Conservation (phyloP, 2,113 vertebrate species). For the Ailuropoda melanoleuca region DNA sequence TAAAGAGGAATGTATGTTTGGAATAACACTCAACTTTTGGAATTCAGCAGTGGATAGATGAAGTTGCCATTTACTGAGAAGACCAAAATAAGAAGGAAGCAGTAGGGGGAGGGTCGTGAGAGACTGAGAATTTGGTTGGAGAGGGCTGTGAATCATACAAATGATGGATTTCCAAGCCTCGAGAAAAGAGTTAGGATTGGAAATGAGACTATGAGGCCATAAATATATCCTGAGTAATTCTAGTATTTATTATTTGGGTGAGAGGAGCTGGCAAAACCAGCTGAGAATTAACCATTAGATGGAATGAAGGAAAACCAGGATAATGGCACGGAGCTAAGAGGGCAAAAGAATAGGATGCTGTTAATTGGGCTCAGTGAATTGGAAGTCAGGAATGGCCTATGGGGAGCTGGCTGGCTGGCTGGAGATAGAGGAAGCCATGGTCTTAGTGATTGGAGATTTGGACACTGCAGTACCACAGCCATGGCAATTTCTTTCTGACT, state of each 20-base stretch:
- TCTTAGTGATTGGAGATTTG: neutral
- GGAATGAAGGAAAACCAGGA: neutral
- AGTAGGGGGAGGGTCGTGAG: fast-evolving
- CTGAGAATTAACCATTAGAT: neutral
- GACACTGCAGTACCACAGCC: neutral
- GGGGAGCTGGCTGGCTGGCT: neutral
- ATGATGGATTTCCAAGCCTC: neutral
- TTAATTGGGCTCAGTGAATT: neutral
- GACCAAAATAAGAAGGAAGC: neutral
- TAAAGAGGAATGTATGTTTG: neutral
- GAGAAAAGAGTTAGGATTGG: neutral
- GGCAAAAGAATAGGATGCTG: neutral
- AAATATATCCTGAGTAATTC: neutral
- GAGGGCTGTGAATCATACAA: neutral
- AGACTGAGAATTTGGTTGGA: neutral
- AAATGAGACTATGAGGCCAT: neutral
- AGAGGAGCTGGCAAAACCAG: neutral
- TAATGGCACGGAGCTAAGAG: neutral
- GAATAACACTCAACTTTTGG: neutral
- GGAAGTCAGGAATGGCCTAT: neutral
- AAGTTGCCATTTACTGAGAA: neutral
- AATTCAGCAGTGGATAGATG: neutral
- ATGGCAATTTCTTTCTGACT: neutral
- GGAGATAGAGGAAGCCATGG: neutral
- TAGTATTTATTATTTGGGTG: neutral